phyloP scores from a whole-genome alignment of 2,888 invertebrate species.

The Polymixis lichenea region DNA sequence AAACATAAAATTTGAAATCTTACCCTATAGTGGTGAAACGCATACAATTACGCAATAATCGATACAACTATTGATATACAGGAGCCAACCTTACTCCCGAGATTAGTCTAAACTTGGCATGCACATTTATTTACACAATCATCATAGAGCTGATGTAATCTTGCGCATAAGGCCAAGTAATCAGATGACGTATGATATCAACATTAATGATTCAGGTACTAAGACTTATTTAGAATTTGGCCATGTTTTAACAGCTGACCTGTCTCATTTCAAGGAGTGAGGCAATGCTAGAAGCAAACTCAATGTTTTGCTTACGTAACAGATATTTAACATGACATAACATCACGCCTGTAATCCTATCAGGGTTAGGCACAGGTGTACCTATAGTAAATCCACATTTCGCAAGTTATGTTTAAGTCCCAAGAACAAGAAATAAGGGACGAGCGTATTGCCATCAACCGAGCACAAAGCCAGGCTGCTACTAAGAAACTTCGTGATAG shows the following conservation, averaged over 20 bases:
- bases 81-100: too few species aligned
- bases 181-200: conserved; percentile 29
- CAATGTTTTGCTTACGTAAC: neutral
- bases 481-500: neutral
- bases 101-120: conserved; percentile 19
- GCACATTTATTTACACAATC: neutral
- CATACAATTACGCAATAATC: too few species aligned
- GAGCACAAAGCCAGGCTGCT: neutral
- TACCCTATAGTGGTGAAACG: too few species aligned
- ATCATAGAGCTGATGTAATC: conserved; percentile 26
- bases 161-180: conserved; percentile 16
- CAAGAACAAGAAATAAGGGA: too few species aligned
- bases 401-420: neutral
- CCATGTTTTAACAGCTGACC: conserved; percentile 7
- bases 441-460: neutral
- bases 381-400: neutral
- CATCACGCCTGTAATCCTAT: neutral
- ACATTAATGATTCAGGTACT: conserved; percentile 8
- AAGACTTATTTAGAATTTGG: conserved; percentile 26
- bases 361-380: neutral
- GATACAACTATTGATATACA: too few species aligned
- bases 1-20: too few species aligned
- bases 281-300: neutral
- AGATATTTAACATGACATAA: neutral
- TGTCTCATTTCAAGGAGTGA: conserved; percentile 4